Evolutionary conservation across 1,140 invertebrate genomes (phyloP).

Genomic region (Drosophila nikananu): DNA sequence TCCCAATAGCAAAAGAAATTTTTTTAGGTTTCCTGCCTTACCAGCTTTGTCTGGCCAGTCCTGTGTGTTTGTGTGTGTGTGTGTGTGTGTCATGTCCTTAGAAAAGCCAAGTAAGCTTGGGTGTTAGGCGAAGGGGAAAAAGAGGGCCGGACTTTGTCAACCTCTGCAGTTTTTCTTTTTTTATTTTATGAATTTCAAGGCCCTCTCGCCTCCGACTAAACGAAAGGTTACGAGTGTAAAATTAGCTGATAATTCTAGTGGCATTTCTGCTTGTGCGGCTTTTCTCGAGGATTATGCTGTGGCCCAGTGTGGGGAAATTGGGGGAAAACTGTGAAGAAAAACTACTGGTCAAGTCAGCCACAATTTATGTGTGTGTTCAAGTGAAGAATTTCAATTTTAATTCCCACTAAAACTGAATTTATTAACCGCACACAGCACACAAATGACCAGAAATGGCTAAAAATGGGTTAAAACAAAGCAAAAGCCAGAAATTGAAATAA

Average conservation of each 20-base stretch:
- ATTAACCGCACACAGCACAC: conserved; percentile 23
- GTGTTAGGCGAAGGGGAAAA: not conserved
- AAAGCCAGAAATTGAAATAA: conserved; percentile 12
- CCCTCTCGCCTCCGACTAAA: conserved; percentile 1
- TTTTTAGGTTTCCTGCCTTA: conserved; percentile 24
- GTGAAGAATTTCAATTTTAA: conserved; percentile 31
- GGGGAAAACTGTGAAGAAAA: conserved; percentile 1
- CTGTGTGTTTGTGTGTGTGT: not conserved
- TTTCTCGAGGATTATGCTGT: conserved; percentile 29
- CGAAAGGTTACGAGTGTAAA: conserved; percentile 34
- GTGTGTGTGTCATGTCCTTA: conserved; percentile 9
- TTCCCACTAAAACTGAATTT: conserved; percentile 42
- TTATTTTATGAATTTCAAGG: conserved; percentile 67
- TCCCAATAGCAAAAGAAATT: conserved; percentile 11
- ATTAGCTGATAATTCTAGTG: conserved; percentile 44
- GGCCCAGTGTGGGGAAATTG: not conserved
- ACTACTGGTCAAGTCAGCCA: not conserved
- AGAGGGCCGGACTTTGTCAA: conserved; percentile 60
- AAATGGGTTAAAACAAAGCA: conserved; percentile 10
- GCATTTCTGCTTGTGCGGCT: conserved; percentile 25
- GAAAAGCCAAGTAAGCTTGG: conserved; percentile 16
- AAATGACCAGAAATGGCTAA: not conserved
- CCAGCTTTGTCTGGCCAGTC: not conserved
- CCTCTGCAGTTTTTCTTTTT: conserved; percentile 60
- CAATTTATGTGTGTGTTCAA: conserved; percentile 3